Evolutionary conservation across 2,888 invertebrate genomes (phyloP), one percentile per base, ranked within the genome.

Genomic region (Lingula anatina): DNA sequence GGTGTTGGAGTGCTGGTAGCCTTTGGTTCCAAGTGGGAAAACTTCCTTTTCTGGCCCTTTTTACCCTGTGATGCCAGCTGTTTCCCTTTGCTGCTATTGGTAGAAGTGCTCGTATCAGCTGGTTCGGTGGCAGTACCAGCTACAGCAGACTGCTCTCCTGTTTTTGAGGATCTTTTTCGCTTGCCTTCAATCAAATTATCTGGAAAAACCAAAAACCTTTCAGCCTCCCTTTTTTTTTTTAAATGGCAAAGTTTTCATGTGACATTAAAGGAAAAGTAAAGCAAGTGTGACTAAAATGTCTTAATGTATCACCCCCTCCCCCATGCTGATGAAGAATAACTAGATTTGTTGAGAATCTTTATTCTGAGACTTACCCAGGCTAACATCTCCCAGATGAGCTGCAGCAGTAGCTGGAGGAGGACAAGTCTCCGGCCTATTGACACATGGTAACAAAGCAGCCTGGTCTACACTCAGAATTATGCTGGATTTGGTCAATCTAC

Each of bases 1-100:
- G 64, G 66, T 12, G 64, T 68, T 1, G 69, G 69, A 9, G 69
- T 67, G 47, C 66, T 66, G 3, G 66, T 66, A 23, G 62, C 57
- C 42, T 59, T 50, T 3, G 66, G 66, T 28, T 60, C 57, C 24
- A 60, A 21, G 23, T 46, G 41, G 20, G 54, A 51, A 20, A 56
- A 18, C 40, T 60, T 63, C 21, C 60, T 51, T 35, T 63, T 62
- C n/a, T n/a, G n/a, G n/a, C n/a, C n/a, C n/a, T n/a, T n/a, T 12
- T 53, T 47, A 2, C 51, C 36, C 3, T 5, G 23, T 18, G 9
- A 25, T 43, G 25, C 9, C 27, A 26, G 15, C 43, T 12, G 43
- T 25, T 3, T 21, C 12, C 23, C 20, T 24, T 47, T 31, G 12
- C 39, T 26, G 21, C 43, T 46, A 12, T 37, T 20, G 15, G 46